phyloP scores from a whole-genome alignment of 2,113 vertebrate genomes.

The Zosterops hypoxanthus region DNA sequence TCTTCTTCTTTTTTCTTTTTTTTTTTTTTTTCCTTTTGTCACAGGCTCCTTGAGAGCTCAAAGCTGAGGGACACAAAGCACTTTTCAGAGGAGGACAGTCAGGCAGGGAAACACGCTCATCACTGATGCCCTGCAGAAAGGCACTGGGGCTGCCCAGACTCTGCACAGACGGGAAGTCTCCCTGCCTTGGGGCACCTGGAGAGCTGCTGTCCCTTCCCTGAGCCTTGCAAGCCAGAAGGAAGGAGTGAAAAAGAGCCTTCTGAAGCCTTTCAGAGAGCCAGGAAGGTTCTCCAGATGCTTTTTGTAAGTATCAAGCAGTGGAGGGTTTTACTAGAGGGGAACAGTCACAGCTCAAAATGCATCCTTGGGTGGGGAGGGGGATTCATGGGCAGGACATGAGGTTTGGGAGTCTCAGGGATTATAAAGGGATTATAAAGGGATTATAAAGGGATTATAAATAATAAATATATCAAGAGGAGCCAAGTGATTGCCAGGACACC shows the following conservation, averaged over 20 bases:
- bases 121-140: not conserved
- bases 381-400: not conserved
- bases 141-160: not conserved
- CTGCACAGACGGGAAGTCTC: conserved; percentile 34
- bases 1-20: not conserved
- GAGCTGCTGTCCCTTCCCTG: not conserved
- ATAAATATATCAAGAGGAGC: not conserved
- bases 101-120: not conserved
- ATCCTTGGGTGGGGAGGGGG: not conserved
- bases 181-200: conserved; percentile 3
- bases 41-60: not conserved
- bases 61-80: not conserved
- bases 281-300: not conserved
- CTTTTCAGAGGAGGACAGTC: not conserved
- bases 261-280: not conserved
- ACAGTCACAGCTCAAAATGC: not conserved
- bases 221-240: not conserved
- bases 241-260: conserved; percentile 29
- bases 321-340: not conserved
- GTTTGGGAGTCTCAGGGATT: not conserved
- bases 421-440: not conserved
- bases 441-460: not conserved
- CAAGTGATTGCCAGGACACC: not conserved
- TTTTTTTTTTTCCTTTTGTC: not conserved
- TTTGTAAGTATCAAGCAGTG: not conserved